Percentiles rank a stretch among this genome's conserved stretches.
phyloP scores from a whole-genome alignment of 2,797 vertebrate species.

The Ceryle rudis region DNA sequence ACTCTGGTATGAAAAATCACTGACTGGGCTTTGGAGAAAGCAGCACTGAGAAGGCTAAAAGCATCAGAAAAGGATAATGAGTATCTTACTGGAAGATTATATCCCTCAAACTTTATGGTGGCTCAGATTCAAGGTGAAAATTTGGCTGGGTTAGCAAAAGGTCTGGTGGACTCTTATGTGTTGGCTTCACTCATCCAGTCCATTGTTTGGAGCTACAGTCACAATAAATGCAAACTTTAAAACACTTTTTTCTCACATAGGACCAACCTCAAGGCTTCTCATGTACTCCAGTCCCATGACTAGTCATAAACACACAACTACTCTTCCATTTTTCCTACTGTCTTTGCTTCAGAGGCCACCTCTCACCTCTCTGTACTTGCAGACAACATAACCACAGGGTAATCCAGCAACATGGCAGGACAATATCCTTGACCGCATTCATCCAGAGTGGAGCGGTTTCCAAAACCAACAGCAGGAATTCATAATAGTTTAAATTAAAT shows the following conservation, averaged over 20 bases:
- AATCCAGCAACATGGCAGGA: not conserved
- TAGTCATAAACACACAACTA: not conserved
- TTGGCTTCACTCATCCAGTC: not conserved
- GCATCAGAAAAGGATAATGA: not conserved
- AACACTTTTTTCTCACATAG: not conserved
- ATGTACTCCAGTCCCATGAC: not conserved
- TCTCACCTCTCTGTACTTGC: not conserved
- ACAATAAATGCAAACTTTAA: not conserved
- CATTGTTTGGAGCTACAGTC: not conserved
- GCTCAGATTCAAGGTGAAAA: not conserved
- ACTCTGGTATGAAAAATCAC: not conserved
- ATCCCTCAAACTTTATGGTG: not conserved
- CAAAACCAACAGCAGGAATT: not conserved
- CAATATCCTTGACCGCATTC: not conserved
- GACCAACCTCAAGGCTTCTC: not conserved
- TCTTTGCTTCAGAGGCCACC: not conserved
- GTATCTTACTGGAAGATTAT: not conserved
- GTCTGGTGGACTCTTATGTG: not conserved
- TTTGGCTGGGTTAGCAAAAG: not conserved
- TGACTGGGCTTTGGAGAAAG: not conserved
- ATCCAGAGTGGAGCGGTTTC: not conserved
- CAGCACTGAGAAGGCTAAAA: not conserved
- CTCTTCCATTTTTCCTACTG: not conserved
- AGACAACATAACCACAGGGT: not conserved
- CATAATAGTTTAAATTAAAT: not conserved